Evolutionary conservation across 1,140 invertebrate species (phyloP), one percentile per base, ranked within the genome.

Genomic region (Scaptomyza hsui): DNA sequence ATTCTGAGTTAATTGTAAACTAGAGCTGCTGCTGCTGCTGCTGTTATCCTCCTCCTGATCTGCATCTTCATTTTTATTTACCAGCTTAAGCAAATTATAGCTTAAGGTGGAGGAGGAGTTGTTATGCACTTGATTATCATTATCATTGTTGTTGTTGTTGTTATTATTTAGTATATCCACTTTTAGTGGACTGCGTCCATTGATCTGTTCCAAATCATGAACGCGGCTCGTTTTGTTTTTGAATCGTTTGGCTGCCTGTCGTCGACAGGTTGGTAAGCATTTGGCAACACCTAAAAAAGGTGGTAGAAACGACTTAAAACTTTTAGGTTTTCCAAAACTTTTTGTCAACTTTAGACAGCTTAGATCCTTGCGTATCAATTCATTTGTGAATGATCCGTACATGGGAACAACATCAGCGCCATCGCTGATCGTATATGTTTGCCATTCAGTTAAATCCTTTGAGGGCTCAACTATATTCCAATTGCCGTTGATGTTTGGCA

Each of bases 401-500:
- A 85, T 78, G 2, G 90, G 90, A 10, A 91, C 90, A 21, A 91
- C 90, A 76, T 88, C 76, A 13, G 60, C 39, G n/a, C 88, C 88
- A 65, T 90, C 63, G 7, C 59, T 74, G 3, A 90, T 67, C 10
- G 56, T 13, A 55, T 90, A 89, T 4, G 64, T 51, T 3, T 74
- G n/a, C 49, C 6, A 67, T 32, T 55, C 12, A 5, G 64, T 5
- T 15, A 65, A 45, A 4, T 61, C 53, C 3, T 45, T 56, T 41
- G 63, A 10, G 15, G 24, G 9, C 5, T 64, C 48, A 24, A 61
- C 49, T 52, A 75, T 68, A 88, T 94, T 93, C 89, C 92, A 93
- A 74, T 93, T 93, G 49, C 95, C 95, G 92, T 95, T 95, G 13
- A 95, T 92, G 75, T 93, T 93, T 52, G 91, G 76, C 63, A 92